Evolutionary conservation across 2,113 vertebrate genomes (phyloP), one percentile per base, ranked within the genome.

Genomic region (Tupaia tana): DNA sequence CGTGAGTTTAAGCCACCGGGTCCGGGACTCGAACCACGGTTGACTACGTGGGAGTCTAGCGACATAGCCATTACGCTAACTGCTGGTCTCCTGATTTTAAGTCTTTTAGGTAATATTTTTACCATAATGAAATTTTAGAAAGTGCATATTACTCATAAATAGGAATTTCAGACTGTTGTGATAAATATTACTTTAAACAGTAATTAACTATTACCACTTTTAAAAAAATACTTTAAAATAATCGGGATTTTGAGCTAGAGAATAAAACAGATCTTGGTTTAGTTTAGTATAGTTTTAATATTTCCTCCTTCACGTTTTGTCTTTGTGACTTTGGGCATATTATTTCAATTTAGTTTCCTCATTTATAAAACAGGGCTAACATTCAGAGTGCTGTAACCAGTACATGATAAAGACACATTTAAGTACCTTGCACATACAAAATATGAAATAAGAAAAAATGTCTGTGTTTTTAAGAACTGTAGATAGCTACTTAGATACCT

Each of bases 321-420:
- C 12, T 70, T 0, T 88, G 20, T 79, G 22, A 88, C 8, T 79
- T 74, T 61, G 43, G 13, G 19, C 24, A 85, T n/a, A 16, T 63
- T 91, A 58, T 22, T 91, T 94, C n/a, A 87, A 8, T 79, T 89
- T 24, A 83, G 14, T 69, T 63, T 83, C n/a, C 89, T 90, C 9
- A 61, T 66, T 8, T 84, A 27, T 78, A 54, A 43, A 75, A 61
- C n/a, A 83, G 16, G 79, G 24, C 25, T 79, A 77, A 9, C 58
- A 86, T 9, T 64, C 9, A 75, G 16, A 54, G 2, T 79, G 6
- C 16, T 85, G 4, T 78, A 6, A 54, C 9, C 4, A 69, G 4
- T 6, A 83, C 9, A 25, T 81, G 3, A 79, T 54, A 25, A 29
- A 85, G 11, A 27, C 1, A 80, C 2, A 74, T 56, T 78, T 78